Base-by-base conservation (phyloP, 2,797 vertebrate species). In the Pitangus sulphuratus region DNA sequence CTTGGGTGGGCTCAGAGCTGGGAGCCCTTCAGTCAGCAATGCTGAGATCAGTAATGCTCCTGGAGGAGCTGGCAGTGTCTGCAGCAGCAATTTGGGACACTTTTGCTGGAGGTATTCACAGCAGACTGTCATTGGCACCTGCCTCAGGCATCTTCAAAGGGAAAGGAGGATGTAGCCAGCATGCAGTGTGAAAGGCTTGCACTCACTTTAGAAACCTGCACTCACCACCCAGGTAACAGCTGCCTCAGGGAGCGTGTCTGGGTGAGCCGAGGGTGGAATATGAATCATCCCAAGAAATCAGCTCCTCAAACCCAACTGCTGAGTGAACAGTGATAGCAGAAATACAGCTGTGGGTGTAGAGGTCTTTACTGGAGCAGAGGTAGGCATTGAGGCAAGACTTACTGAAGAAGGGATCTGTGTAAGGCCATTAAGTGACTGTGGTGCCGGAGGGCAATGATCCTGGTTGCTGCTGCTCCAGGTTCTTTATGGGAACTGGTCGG, bases 1-100 rank as follows among this genome's bases (percentile, higher is more conserved):
- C 13, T 6, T 62, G 10, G 10, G n/a, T 17, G 24, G 26, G 44
- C 68, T 39, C 50, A 16, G 33, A 20, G 35, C 48, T 87, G 70
- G 37, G 31, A 75, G 48, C 47, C 24, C 40, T 79, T 45, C 42
- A 24, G 20, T 68, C 64, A 11, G n/a, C 0, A 0, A 8, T 74
- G 53, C 51, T 50, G 44, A 4, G 24, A 15, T 65, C 28, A 39
- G 0, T 15, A 8, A 8, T 28, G 25, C 31, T 87, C 20, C 58
- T 62, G 51, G 44, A 78, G 56, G 44, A 83, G 47, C 45, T 53
- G 66, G 16, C 54, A 60, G 13, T 14, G 30, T n/a, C 37, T 0
- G 0, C 0, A 0, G 40, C 28, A 81, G 69, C 53, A 30, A 11
- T 30, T 24, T 4, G 30, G 47, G 64, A 48, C 8, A 11, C 33